A percentile compares a stretch with the other conserved stretches of the same genome.
Evolutionary conservation across 1,140 invertebrate species (phyloP).

Genomic region (Atta colombica): DNA sequence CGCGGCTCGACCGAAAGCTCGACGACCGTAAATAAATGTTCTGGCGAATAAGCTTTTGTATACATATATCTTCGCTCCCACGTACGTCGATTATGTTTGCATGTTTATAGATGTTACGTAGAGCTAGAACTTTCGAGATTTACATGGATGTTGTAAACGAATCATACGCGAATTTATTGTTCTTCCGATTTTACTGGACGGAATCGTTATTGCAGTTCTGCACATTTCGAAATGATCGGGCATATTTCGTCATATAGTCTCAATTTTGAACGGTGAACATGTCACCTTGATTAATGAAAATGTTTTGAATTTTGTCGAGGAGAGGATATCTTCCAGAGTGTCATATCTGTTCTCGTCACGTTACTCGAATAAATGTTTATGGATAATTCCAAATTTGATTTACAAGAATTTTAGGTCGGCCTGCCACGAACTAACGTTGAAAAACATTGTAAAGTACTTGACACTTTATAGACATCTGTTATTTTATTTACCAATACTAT

Average conservation of each 20-base stretch:
- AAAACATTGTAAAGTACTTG: conserved; percentile 32
- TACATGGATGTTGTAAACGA: conserved; percentile 32
- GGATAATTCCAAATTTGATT: conserved; percentile 15
- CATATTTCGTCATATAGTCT: not conserved
- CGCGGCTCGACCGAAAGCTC: conserved; percentile 5
- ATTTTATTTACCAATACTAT: conserved; percentile 17
- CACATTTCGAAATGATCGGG: not conserved
- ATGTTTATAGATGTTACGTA: conserved; percentile 30
- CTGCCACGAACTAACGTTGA: not conserved
- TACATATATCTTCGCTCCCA: not conserved
- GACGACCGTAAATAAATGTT: conserved; percentile 63
- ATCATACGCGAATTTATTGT: conserved; percentile 39
- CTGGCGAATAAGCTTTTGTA: conserved; percentile 59
- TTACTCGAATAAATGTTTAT: conserved; percentile 8
- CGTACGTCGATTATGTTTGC: conserved; percentile 4
- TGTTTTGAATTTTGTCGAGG: not conserved
- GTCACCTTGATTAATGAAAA: conserved; percentile 6
- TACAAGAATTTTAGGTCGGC: not conserved
- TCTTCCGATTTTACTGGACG: not conserved
- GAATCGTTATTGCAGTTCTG: not conserved
- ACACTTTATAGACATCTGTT: conserved; percentile 32
- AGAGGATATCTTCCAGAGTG: not conserved
- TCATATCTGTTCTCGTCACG: not conserved
- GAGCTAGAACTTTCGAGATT: not conserved
- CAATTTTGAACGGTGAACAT: not conserved